Evolutionary conservation across 2,797 vertebrate genomes (phyloP).

Genomic region (Ptychobarbus kaznakovi): DNA sequence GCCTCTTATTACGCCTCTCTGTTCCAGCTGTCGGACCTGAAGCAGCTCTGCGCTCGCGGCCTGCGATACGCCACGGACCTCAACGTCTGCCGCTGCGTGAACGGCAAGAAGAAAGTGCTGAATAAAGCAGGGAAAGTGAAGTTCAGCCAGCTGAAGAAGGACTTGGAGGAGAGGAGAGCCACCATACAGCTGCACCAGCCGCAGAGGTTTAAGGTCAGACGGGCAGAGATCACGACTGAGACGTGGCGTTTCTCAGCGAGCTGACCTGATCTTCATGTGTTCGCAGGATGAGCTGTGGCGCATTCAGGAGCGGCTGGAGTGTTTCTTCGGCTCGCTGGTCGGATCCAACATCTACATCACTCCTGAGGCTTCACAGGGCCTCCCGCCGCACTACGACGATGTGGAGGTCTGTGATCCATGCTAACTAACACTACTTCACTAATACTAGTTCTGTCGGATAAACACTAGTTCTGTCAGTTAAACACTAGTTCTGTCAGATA

Average conservation of each 20-base stretch:
- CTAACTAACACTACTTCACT: neutral
- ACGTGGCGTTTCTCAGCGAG: no score
- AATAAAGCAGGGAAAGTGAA: constrained; percentile 84
- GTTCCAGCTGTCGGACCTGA: constrained; percentile 85
- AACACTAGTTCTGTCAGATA: no score
- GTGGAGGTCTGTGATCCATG: constrained; percentile 81
- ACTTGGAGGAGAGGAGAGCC: constrained; percentile 84
- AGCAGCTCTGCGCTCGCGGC: constrained; percentile 76
- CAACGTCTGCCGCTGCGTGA: constrained; percentile 84
- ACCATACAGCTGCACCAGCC: constrained; percentile 95
- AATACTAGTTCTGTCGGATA: neutral
- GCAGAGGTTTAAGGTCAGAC: constrained; percentile 91
- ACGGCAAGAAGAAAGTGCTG: constrained; percentile 84
- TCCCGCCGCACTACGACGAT: constrained; percentile 91
- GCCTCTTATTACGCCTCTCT: constrained; percentile 81
- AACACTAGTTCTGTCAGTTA: no score
- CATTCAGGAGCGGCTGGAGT: constrained; percentile 91
- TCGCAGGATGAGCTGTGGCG: constrained; percentile 89
- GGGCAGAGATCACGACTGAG: neutral
- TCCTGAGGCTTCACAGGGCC: constrained; percentile 87
- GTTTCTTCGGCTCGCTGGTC: constrained; percentile 90
- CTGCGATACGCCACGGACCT: constrained; percentile 83
- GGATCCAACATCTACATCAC: constrained; percentile 94
- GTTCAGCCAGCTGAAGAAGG: constrained; percentile 81
- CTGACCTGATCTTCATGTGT: constrained; percentile 3